These are phyloP conservation scores for Yoshiicerus persimilis DNA, from an alignment of 1,140 invertebrate species.

Conservation along the genomic window DNA sequence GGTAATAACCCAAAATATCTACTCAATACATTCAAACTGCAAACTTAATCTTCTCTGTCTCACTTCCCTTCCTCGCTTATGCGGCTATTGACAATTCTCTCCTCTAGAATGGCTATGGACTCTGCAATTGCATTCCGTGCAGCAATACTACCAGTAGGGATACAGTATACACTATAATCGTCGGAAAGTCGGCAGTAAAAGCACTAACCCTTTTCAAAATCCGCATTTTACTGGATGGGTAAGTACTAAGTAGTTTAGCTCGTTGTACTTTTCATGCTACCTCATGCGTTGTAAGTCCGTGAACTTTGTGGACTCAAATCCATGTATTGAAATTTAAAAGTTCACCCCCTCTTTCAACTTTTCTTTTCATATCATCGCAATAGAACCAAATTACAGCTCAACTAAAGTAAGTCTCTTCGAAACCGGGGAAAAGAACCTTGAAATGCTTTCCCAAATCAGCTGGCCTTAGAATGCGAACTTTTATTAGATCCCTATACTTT, in stretches of 20 bases:
- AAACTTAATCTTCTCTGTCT: neutral
- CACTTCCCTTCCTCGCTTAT: no score
- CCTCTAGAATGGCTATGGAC: neutral
- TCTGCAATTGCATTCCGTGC: neutral
- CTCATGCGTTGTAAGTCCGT: neutral
- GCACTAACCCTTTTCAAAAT: neutral
- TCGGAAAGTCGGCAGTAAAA: no score
- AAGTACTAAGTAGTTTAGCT: no score
- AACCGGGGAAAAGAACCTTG: neutral
- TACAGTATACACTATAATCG: neutral
- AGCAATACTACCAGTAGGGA: no score
- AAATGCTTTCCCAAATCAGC: neutral
- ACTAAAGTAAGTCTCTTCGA: neutral
- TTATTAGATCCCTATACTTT: no score
- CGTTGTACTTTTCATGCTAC: neutral
- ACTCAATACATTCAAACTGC: neutral
- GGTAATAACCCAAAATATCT: neutral
- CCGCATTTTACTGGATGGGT: neutral
- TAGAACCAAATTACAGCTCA: neutral
- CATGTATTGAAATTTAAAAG: neutral
- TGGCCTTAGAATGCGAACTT: no score
- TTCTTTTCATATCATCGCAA: neutral
- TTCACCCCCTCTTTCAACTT: neutral
- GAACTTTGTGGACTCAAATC: neutral
- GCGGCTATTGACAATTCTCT: neutral